Conservation (phyloP, 2,888 invertebrate species). For the Conistra vaccinii region DNA sequence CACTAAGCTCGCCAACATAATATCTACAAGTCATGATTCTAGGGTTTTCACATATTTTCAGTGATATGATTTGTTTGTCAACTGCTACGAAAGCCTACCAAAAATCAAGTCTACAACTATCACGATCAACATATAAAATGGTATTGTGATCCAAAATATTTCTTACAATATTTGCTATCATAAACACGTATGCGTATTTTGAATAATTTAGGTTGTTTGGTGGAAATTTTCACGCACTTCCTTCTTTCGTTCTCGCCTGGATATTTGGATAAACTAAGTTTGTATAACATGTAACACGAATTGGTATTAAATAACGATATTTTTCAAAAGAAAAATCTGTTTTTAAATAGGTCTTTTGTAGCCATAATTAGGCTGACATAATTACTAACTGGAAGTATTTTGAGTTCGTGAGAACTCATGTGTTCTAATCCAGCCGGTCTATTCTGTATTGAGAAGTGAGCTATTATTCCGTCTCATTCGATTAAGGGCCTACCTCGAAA, state of each 20-base stretch:
- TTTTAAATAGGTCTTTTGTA: not conserved
- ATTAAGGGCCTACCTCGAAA: too few relatives aligned
- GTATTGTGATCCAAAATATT: slow-evolving; percentile 3
- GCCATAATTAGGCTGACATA: too few relatives aligned
- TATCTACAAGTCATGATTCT: not conserved
- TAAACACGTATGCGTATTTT: slow-evolving; percentile 67
- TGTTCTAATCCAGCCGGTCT: not conserved
- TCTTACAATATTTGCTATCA: slow-evolving; percentile 29
- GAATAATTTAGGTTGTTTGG: slow-evolving; percentile 76
- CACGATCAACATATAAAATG: not conserved
- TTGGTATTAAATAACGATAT: not conserved
- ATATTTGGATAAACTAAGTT: slow-evolving; percentile 60
- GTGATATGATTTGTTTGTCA: not conserved
- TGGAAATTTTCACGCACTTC: slow-evolving; percentile 59
- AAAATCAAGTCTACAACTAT: not conserved
- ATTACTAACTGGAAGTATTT: not conserved
- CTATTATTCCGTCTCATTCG: not conserved
- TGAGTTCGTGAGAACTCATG: not conserved
- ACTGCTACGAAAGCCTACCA: not conserved
- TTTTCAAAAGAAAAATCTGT: not conserved
- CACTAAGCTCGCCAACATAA: not conserved
- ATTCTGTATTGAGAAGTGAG: not conserved
- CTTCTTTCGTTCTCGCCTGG: slow-evolving; percentile 38
- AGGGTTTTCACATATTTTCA: not conserved
- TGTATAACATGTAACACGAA: slow-evolving; percentile 43